Evolutionary conservation across 2,113 vertebrate species (phyloP).

Genomic region (Neotragus pygmaeus): DNA sequence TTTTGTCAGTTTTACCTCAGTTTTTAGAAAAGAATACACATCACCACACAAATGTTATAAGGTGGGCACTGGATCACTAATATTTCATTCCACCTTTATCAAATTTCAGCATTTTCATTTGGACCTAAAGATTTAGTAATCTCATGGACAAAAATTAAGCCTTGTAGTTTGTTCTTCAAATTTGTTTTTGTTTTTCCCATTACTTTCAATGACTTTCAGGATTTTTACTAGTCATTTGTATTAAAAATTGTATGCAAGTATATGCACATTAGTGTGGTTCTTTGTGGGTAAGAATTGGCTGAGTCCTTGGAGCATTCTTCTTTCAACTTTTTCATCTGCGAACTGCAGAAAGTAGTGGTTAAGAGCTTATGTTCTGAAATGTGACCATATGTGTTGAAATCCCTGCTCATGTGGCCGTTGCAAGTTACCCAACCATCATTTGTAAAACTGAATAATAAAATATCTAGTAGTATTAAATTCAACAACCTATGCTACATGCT

Average conservation of each 20-base stretch:
- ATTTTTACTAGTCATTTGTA: neutral
- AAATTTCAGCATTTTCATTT: neutral
- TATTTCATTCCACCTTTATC: neutral
- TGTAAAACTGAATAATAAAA: neutral
- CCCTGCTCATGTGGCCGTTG: neutral
- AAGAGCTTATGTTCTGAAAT: neutral
- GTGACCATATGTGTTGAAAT: neutral
- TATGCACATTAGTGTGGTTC: neutral
- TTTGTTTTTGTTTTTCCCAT: neutral
- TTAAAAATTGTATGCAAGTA: neutral
- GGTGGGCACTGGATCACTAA: neutral
- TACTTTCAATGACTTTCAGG: neutral
- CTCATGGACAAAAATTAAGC: neutral
- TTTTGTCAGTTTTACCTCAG: neutral
- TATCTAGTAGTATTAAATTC: neutral
- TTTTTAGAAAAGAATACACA: neutral
- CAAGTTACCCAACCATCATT: neutral
- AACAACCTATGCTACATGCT: neutral
- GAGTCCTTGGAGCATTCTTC: neutral
- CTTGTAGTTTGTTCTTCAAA: neutral
- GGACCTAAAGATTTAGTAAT: neutral
- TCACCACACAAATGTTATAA: neutral
- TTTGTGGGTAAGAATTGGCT: neutral
- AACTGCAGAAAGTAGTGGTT: neutral
- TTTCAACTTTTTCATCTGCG: neutral